Conservation (phyloP, 1,140 invertebrate genomes). For the Ruditapes philippinarum region DNA sequence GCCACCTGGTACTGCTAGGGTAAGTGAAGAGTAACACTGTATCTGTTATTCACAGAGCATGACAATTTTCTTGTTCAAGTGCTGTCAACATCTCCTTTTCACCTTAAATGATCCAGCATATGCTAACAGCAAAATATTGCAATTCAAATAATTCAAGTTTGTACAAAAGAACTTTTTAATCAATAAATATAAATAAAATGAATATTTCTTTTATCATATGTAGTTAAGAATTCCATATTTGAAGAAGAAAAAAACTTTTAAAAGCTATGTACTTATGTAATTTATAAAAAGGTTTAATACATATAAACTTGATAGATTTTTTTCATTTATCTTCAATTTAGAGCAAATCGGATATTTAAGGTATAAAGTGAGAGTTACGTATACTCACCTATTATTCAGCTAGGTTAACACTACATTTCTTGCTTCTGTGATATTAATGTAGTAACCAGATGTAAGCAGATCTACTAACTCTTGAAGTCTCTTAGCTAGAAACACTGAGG, state of each 20-base stretch:
- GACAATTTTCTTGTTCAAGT: conserved; percentile 7
- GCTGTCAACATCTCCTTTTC: not conserved
- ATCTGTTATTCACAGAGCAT: not conserved
- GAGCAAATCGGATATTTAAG: conserved; percentile 43
- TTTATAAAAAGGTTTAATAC: too few relatives aligned
- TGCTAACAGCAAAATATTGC: not conserved
- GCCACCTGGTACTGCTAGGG: conserved; percentile 57
- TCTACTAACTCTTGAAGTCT: too few relatives aligned
- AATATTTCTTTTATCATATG: too few relatives aligned
- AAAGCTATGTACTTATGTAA: too few relatives aligned
- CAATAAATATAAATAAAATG: too few relatives aligned
- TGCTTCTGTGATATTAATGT: conserved; percentile 32
- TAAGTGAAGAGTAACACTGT: conserved; percentile 2
- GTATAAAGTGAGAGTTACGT: not conserved
- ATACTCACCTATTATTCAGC: not conserved
- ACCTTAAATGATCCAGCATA: not conserved
- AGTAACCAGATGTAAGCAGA: conserved; percentile 47
- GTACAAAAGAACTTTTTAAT: too few relatives aligned
- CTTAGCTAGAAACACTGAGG: too few relatives aligned
- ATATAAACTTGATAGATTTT: not conserved
- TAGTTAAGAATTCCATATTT: too few relatives aligned
- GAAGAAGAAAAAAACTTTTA: too few relatives aligned
- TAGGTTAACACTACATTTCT: not conserved
- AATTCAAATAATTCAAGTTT: too few relatives aligned
- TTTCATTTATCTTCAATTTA: conserved; percentile 3